Conservation (phyloP, 2,888 invertebrate genomes). For the Dasypolia templi region DNA sequence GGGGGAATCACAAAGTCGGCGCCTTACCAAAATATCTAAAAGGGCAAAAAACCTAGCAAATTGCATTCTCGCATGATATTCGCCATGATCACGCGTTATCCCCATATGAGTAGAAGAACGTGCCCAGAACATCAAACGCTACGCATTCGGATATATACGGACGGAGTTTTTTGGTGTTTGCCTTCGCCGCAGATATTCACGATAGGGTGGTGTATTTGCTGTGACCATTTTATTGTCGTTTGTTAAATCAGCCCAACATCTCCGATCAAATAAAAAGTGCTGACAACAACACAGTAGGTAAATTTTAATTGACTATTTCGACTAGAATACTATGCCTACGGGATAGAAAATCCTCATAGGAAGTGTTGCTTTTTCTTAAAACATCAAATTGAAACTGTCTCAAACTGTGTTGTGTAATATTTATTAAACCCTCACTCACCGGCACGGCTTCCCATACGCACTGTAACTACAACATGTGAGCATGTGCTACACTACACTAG, state of each 20-base stretch:
- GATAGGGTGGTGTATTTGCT: constrained; percentile 50
- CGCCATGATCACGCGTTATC: constrained; percentile 70
- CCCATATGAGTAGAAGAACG: constrained; percentile 65
- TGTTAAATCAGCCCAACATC: constrained; percentile 56
- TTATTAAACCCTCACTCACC: background rate
- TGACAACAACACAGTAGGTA: background rate
- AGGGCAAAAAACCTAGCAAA: constrained; percentile 67
- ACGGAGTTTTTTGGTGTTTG: constrained; percentile 61
- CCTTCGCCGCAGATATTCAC: constrained; percentile 44
- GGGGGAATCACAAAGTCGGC: constrained; percentile 65
- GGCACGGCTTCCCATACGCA: background rate
- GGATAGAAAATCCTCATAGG: background rate
- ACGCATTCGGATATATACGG: constrained; percentile 60
- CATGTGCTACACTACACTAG: background rate
- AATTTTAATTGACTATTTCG: background rate
- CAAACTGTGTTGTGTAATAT: background rate
- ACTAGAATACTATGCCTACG: background rate
- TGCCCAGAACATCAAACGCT: constrained; percentile 61
- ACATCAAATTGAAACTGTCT: background rate
- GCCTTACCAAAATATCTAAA: constrained; percentile 61
- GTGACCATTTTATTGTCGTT: constrained; percentile 63
- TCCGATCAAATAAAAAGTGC: constrained; percentile 43
- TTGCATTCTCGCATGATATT: constrained; percentile 69
- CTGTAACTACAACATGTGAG: constrained; percentile 6
- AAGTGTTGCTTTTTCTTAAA: background rate